These are phyloP conservation scores for Ellobium chinense DNA, from an alignment of 2,888 invertebrate species.

Conservation along the genomic window DNA sequence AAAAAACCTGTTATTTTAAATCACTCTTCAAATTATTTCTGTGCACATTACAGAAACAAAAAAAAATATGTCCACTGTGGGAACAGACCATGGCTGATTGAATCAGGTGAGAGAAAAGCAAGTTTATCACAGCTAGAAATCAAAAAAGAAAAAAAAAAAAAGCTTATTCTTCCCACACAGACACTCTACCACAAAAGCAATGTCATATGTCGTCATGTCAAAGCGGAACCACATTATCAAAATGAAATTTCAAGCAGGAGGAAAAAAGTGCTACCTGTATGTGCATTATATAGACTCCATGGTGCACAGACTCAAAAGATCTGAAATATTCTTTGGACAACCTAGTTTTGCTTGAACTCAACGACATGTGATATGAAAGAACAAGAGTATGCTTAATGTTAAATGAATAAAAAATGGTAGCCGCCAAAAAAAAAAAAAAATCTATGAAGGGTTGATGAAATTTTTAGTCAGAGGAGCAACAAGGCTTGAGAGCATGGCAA, in stretches of 20 bases:
- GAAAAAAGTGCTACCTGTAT: too few relatives aligned
- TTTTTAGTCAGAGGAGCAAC: neutral
- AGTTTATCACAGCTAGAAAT: slow-evolving; percentile 13
- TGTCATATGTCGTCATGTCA: too few relatives aligned
- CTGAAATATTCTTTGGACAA: too few relatives aligned
- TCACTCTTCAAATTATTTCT: too few relatives aligned
- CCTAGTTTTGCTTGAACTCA: too few relatives aligned
- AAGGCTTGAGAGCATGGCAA: neutral
- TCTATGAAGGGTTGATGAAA: neutral
- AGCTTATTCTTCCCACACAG: neutral
- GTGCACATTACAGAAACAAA: too few relatives aligned
- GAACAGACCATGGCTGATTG: slow-evolving; percentile 11
- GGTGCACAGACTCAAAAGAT: too few relatives aligned
- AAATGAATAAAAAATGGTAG: neutral
- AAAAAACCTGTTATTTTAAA: too few relatives aligned
- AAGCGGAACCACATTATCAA: too few relatives aligned
- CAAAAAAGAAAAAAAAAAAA: neutral
- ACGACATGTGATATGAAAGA: slow-evolving; percentile 28
- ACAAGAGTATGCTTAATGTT: neutral
- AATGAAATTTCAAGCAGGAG: too few relatives aligned
- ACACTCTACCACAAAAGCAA: neutral
- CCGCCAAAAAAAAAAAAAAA: neutral
- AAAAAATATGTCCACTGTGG: too few relatives aligned
- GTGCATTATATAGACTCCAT: too few relatives aligned
- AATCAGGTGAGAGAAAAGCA: neutral